Percentiles rank a stretch among this genome's conserved stretches.
These are phyloP conservation scores for Coendou prehensilis DNA, from an alignment of 2,797 vertebrate genomes.

Conservation along the genomic window DNA sequence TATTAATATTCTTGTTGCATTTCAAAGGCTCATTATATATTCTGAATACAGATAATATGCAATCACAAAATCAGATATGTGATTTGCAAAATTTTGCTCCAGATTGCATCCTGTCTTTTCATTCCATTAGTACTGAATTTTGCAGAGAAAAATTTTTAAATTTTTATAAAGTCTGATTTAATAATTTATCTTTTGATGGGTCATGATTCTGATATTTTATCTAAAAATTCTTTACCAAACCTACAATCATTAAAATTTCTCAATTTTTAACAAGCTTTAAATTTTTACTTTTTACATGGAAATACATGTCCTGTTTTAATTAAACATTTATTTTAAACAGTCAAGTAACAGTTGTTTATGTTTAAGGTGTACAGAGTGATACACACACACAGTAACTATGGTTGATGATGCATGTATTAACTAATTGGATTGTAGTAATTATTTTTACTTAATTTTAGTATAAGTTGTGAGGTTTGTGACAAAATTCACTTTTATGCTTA, in stretches of 20 bases:
- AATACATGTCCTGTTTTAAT: neutral
- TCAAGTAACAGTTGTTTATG: neutral
- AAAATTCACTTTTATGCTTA: neutral
- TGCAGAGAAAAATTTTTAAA: neutral
- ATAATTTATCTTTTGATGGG: neutral
- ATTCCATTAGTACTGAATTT: neutral
- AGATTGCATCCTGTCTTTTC: neutral
- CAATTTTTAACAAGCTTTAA: neutral
- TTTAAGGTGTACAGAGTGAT: neutral
- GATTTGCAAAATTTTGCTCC: neutral
- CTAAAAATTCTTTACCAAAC: constrained; percentile 1
- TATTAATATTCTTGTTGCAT: neutral
- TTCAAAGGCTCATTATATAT: neutral
- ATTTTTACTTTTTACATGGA: neutral
- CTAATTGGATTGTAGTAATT: neutral
- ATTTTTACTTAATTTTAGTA: neutral
- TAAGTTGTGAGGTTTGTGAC: neutral
- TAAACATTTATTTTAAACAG: neutral
- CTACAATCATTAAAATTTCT: neutral
- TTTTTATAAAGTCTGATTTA: neutral
- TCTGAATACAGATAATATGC: neutral
- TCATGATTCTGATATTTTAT: neutral
- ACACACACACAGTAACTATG: neutral
- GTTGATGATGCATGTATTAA: neutral
- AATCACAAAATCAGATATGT: neutral